Base-by-base conservation (phyloP, 1,140 invertebrate genomes). In the Microplitis demolitor region DNA sequence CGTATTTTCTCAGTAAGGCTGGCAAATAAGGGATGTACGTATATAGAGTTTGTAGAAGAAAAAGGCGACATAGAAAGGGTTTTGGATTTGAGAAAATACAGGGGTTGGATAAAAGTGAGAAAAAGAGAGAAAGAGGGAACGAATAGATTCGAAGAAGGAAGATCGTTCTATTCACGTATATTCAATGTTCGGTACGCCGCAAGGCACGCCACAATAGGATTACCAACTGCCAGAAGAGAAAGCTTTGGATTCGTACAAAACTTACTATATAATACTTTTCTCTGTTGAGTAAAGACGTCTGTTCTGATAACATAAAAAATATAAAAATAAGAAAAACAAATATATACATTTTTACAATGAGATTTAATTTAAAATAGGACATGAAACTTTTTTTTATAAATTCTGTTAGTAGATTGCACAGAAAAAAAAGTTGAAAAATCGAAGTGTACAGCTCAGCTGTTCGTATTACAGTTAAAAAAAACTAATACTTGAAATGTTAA, bases 181-280 rank as follows among this genome's bases (percentile, higher is more conserved):
- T 66, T 53, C 50, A 54, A 54, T 66, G 45, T 53, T 66, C 24
- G 50, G 50, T 66, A 45, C 50, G 50, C 45, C 64, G 45, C 45
- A n/a, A 66, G 64, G 64, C 50, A 53, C 14, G 13, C 50, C 50
- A 66, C 64, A 66, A 66, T 66, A 50, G 64, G 50, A 66, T 66
- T 66, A 66, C 50, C 45, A 66, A 66, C 45, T 53, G 4, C 50
- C 4, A 62, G 39, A 39, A 31, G 14, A 31, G 62, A 37, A 8
- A 31, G 16, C 51, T 13, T n/a, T 31, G 56, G 16, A 31, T 58
- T 24, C 56, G 16, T 24, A 3, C 9, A 16, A 58, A 24, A 24
- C 24, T 24, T 24, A 58, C 16, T 45, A 5, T 45, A 31, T 58
- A 31, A 16, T 58, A 58, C 56, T 58, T 58, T 54, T 8, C 8